Conservation (phyloP, 2,888 invertebrate genomes). For the Perizoma flavofasciatum region DNA sequence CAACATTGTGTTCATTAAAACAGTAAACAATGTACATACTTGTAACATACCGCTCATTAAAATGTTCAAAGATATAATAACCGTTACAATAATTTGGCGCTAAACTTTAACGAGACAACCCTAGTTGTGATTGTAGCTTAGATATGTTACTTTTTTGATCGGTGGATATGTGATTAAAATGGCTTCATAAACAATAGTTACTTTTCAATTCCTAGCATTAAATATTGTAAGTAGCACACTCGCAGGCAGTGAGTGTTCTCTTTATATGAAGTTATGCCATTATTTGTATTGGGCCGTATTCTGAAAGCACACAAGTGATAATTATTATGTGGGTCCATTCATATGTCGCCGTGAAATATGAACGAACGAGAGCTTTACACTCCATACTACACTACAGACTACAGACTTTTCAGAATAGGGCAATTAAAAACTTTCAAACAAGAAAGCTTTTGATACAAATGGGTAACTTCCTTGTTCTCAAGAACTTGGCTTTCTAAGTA, state of each 20-base stretch:
- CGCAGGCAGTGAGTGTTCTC: conserved; percentile 16
- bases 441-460: no score
- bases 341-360: no score
- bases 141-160: conserved; percentile 23
- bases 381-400: no score
- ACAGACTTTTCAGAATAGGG: no score
- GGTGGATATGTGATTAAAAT: conserved; percentile 20
- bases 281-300: not conserved
- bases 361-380: no score
- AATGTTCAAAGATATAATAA: conserved; percentile 19
- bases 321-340: no score
- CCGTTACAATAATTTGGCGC: conserved; percentile 23
- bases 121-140: conserved; percentile 6
- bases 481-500: not conserved
- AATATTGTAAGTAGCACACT: conserved; percentile 1
- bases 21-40: not conserved
- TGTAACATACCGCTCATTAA: conserved; percentile 7
- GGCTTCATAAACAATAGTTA: not conserved
- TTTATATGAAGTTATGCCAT: not conserved
- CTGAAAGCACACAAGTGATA: not conserved
- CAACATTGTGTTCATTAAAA: not conserved
- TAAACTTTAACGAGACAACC: conserved; percentile 10
- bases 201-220: conserved; percentile 12
- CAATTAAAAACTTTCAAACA: no score
- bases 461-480: conserved; percentile 6